A percentile compares a stretch with the other conserved stretches of the same genome.
phyloP scores from a whole-genome alignment of 2,113 vertebrate genomes.

The Psilopogon haemacephalus region DNA sequence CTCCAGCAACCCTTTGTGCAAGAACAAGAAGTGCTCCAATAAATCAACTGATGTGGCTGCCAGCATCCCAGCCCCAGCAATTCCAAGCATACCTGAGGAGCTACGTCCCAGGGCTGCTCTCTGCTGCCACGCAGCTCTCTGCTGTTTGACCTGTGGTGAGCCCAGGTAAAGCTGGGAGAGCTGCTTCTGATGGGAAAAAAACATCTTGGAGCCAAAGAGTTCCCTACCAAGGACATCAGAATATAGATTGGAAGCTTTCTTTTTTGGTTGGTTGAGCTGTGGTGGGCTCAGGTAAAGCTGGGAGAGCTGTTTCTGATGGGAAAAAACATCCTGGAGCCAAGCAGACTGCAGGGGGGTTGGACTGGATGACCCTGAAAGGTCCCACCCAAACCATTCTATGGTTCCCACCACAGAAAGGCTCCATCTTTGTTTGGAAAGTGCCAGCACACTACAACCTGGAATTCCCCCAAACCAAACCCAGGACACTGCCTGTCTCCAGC shows the following conservation, averaged over 20 bases:
- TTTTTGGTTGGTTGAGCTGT: too few species aligned
- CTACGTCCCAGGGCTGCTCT: too few species aligned
- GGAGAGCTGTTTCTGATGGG: too few species aligned
- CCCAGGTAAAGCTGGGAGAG: not conserved
- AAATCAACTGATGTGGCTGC: not conserved
- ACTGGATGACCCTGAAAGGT: too few species aligned
- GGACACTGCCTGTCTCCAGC: not conserved
- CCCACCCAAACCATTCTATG: too few species aligned
- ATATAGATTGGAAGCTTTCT: not conserved
- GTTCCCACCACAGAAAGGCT: not conserved
- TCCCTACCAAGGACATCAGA: not conserved
- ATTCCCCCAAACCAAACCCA: not conserved
- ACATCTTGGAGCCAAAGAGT: not conserved
- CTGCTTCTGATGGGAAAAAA: not conserved
- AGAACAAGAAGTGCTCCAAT: not conserved
- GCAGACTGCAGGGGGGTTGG: too few species aligned
- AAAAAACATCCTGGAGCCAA: too few species aligned
- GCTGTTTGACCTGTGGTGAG: fast-evolving
- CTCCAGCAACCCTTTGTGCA: not conserved
- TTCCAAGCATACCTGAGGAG: not conserved
- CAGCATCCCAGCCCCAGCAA: not conserved
- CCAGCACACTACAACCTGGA: not conserved
- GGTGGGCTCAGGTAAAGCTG: too few species aligned
- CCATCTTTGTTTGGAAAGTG: not conserved
- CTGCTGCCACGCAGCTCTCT: not conserved